Percentiles rank a stretch among this genome's conserved stretches.
Evolutionary conservation across 1,140 invertebrate genomes (phyloP).

Genomic region (Solenopsis invicta): DNA sequence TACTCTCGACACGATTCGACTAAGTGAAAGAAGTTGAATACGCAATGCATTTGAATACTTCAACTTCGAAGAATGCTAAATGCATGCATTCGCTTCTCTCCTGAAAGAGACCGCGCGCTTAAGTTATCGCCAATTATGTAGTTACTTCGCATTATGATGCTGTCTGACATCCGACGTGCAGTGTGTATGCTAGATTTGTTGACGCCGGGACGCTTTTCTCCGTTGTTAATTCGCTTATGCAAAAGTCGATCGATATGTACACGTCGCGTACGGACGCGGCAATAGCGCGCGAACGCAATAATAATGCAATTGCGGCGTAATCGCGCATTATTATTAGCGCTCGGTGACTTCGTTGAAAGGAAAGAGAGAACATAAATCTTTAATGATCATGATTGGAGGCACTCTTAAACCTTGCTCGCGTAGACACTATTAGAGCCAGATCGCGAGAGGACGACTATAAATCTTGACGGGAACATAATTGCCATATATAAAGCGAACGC

Average conservation of each 20-base stretch:
- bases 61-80: neutral
- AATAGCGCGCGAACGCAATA: slow-evolving; percentile 13
- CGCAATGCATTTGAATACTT: slow-evolving; percentile 5
- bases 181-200: slow-evolving; percentile 46
- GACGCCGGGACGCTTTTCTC: slow-evolving; percentile 35
- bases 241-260: slow-evolving; percentile 46
- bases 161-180: neutral
- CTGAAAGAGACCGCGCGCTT: slow-evolving; percentile 39
- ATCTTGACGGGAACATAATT: slow-evolving; percentile 40
- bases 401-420: slow-evolving; percentile 52
- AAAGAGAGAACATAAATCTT: slow-evolving; percentile 50
- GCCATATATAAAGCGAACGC: neutral
- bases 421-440: slow-evolving; percentile 34
- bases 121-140: slow-evolving; percentile 57
- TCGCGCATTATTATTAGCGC: slow-evolving; percentile 49
- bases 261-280: neutral
- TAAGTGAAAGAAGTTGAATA: neutral
- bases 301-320: slow-evolving; percentile 53
- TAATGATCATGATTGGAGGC: slow-evolving; percentile 52
- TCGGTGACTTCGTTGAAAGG: slow-evolving; percentile 15
- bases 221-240: slow-evolving; percentile 33
- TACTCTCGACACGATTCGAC: neutral
- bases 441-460: slow-evolving; percentile 54
- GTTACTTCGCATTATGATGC: slow-evolving; percentile 50
- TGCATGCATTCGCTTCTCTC: slow-evolving; percentile 3